Conservation (phyloP, 92 coral and sea anemone species). For the Bergia sp. region DNA sequence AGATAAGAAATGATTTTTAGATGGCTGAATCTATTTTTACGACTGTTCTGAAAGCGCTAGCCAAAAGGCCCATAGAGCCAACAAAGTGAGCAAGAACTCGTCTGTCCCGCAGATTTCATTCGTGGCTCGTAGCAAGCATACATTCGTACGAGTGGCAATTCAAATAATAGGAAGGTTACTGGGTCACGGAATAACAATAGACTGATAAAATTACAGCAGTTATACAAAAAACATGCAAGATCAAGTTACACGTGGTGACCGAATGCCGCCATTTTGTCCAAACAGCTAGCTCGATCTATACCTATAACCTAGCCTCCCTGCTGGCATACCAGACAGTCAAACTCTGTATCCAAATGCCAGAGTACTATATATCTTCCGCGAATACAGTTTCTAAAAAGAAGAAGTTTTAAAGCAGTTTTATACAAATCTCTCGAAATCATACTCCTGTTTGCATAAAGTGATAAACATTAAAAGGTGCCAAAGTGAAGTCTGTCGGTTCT, state of each 20-base stretch:
- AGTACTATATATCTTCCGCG: too few relatives aligned
- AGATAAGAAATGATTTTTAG: too few relatives aligned
- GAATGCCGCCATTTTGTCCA: conserved; percentile 22
- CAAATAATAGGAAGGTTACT: neutral
- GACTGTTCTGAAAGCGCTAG: too few relatives aligned
- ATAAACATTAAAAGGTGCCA: neutral
- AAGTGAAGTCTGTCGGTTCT: neutral
- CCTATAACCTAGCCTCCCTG: neutral
- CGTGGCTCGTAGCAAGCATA: too few relatives aligned
- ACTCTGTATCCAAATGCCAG: too few relatives aligned
- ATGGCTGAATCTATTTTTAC: too few relatives aligned
- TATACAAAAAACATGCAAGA: neutral
- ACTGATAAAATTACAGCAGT: neutral
- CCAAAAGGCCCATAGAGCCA: too few relatives aligned
- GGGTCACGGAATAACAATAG: conserved; percentile 15
- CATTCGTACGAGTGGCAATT: too few relatives aligned
- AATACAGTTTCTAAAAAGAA: neutral
- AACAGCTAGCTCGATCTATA: neutral
- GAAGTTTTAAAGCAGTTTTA: too few relatives aligned
- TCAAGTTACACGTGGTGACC: conserved; percentile 26
- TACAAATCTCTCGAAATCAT: neutral
- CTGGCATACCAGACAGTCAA: neutral
- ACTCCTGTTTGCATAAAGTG: neutral
- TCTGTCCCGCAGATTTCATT: too few relatives aligned
- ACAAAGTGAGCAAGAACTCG: too few relatives aligned